Base-by-base conservation (phyloP, 1,140 invertebrate species). In the Drosophila watanabei region DNA sequence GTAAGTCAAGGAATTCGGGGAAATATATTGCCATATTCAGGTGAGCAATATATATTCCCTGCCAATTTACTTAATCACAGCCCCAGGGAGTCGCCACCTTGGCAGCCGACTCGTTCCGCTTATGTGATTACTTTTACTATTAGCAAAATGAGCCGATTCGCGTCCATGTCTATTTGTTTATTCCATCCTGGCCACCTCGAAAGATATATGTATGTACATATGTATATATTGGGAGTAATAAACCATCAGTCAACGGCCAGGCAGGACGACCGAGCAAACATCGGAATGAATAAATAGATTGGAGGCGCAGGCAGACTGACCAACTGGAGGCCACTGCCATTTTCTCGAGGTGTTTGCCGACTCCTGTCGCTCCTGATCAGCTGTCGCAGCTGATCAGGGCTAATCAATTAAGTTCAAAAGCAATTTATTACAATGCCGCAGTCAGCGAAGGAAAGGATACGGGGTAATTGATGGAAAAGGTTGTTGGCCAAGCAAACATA, bases 361-460 rank as follows among this genome's bases (percentile, higher is more conserved):
- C 57, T 61, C 41, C 48, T 45, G 28, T 16, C 33, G 5, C n/a
- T n/a, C n/a, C n/a, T n/a, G n/a, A n/a, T n/a, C n/a, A n/a, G n/a
- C 48, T 45, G 28, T 16, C 33, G 5, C 81, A 84, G 80, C 81
- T 87, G 83, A 82, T 80, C 82, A 87, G 76, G 77, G 73, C 80
- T 83, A 91, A 91, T 91, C 88, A 91, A 91, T 91, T 91, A 88
- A 91, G 86, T 91, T 82, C 88, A 82, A 88, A 82, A 85, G 83
- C 84, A 91, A 88, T 91, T 87, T 91, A 88, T 88, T 88, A 84
- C 81, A 79, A 80, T 82, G 84, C 79, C 52, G 56, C 57, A 54
- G 56, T 37, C 56, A 11, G 28, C 32, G n/a, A n/a, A 5, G 46
- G 35, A 33, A n/a, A 32, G 54, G 46, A 32, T 30, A 39, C 68